phyloP scores from a whole-genome alignment of 2,888 invertebrate genomes.

The Tenodera sinensis region DNA sequence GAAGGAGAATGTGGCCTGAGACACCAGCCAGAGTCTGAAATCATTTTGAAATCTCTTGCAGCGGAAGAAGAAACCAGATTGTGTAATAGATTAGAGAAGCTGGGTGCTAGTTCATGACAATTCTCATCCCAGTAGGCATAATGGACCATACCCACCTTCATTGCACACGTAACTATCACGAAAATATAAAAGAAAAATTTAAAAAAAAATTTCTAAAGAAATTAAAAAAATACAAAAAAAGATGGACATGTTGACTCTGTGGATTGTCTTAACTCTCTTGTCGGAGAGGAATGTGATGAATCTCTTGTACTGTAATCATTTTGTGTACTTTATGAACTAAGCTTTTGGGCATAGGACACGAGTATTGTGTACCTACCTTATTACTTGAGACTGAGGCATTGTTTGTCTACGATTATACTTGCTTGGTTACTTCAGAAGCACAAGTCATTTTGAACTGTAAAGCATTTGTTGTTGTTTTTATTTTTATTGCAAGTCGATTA shows the following conservation, averaged over 20 bases:
- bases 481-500: neutral
- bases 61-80: constrained; percentile 45
- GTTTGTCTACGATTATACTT: neutral
- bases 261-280: neutral
- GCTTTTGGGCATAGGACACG: neutral
- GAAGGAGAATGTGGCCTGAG: constrained; percentile 58
- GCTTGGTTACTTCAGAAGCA: neutral
- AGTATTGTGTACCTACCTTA: neutral
- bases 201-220: neutral
- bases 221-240: neutral
- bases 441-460: neutral
- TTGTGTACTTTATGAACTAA: neutral
- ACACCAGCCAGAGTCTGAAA: constrained; percentile 39
- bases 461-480: neutral
- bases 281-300: neutral
- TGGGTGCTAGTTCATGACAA: constrained; percentile 45
- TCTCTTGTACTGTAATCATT: neutral
- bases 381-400: neutral
- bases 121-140: constrained; percentile 23
- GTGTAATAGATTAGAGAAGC: constrained; percentile 40
- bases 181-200: neutral
- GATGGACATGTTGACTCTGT: neutral
- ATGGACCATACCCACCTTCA: neutral
- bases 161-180: neutral
- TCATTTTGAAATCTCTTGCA: constrained; percentile 36